A percentile compares a stretch with the other conserved stretches of the same genome.
Evolutionary conservation across 2,113 vertebrate species (phyloP).

Genomic region (Himantopus leucocephalus): DNA sequence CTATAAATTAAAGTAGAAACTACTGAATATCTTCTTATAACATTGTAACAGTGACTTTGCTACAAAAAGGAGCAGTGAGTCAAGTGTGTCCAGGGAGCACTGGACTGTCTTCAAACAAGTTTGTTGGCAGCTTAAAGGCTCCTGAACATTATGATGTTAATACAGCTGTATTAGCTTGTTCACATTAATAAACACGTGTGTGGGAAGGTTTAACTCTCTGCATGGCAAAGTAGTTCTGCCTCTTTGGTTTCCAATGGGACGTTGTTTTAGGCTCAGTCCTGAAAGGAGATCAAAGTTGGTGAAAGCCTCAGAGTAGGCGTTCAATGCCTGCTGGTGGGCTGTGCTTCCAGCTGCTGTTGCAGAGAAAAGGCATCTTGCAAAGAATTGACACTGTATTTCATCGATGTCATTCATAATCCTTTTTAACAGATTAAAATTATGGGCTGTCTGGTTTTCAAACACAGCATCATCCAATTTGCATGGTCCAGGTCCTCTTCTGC

Average conservation of each 20-base stretch:
- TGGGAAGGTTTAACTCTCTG: slow-evolving; percentile 22
- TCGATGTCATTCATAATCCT: slow-evolving; percentile 37
- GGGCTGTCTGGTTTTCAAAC: slow-evolving; percentile 54
- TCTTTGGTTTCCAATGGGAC: slow-evolving; percentile 1
- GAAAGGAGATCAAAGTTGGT: slow-evolving; percentile 17
- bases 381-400: slow-evolving; percentile 38
- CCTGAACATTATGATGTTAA: slow-evolving; percentile 2
- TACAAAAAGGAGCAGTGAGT: not conserved
- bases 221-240: not conserved
- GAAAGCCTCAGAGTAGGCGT: not conserved
- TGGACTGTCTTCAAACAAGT: slow-evolving; percentile 36
- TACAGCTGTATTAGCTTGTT: slow-evolving; percentile 29
- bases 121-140: not conserved
- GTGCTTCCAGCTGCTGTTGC: not conserved
- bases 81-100: not conserved
- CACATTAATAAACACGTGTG: slow-evolving; percentile 17
- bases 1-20: not conserved
- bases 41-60: not conserved
- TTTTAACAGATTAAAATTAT: slow-evolving; percentile 57
- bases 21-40: not conserved
- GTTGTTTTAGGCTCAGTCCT: not conserved
- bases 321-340: not conserved
- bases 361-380: slow-evolving; percentile 21
- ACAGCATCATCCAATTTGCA: slow-evolving; percentile 60
- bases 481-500: slow-evolving; percentile 37